Conservation (phyloP, 2,888 invertebrate genomes). For the Rhogogaster chlorosoma region DNA sequence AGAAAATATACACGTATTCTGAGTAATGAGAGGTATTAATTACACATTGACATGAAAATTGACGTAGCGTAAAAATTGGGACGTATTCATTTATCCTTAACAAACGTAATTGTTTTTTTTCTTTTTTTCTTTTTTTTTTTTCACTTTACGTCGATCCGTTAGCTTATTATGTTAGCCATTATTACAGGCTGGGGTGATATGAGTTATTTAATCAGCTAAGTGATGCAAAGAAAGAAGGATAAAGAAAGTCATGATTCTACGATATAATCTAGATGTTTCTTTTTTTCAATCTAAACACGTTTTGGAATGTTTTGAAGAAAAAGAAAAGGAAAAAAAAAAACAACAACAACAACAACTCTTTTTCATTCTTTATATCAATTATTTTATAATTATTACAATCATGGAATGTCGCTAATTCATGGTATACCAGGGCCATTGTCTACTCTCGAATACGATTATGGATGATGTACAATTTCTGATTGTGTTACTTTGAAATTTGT, state of each 20-base stretch:
- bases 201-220: not conserved
- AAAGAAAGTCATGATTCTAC: not conserved
- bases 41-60: constrained; percentile 72
- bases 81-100: constrained; percentile 53
- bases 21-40: constrained; percentile 63
- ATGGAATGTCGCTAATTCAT: not conserved
- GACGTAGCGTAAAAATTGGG: constrained; percentile 66
- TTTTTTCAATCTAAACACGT: not conserved
- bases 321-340: no score
- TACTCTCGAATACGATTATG: not conserved
- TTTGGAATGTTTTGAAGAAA: not conserved
- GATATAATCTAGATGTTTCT: not conserved
- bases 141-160: not conserved
- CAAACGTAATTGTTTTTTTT: not conserved
- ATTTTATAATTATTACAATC: constrained; percentile 1
- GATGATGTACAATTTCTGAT: not conserved
- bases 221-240: not conserved
- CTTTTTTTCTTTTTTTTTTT: not conserved
- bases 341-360: not conserved
- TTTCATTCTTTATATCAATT: not conserved
- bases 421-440: not conserved
- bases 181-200: constrained; percentile 2
- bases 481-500: not conserved
- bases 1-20: constrained; percentile 66
- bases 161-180: not conserved